Evolutionary conservation across 2,888 invertebrate genomes (phyloP).

Genomic region (Physocephala rufipes): DNA sequence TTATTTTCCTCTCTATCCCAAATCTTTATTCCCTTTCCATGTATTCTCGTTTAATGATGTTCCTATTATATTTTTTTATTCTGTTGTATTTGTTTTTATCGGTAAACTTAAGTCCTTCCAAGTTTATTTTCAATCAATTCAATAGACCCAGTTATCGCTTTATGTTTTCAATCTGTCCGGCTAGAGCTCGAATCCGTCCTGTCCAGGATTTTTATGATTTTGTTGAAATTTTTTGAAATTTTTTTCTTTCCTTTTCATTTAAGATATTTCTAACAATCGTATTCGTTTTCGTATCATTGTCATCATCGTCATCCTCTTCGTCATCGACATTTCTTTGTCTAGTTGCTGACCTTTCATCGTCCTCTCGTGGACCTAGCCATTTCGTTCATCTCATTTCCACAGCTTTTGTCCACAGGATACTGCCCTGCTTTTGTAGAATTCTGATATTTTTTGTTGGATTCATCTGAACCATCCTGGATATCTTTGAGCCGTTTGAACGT

Average conservation of each 20-base stretch:
- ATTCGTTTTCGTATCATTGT: too few species aligned
- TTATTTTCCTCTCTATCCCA: neutral
- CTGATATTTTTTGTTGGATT: neutral
- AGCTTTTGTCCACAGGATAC: constrained; percentile 1
- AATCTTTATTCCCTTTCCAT: constrained; percentile 9
- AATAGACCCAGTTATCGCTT: constrained; percentile 8
- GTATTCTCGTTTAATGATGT: constrained; percentile 19
- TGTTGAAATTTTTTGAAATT: too few species aligned
- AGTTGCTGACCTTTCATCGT: too few species aligned
- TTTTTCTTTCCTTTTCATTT: constrained; percentile 1
- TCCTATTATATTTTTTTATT: constrained; percentile 3
- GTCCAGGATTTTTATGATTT: too few species aligned
- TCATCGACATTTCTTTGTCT: too few species aligned
- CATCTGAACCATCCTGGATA: too few species aligned
- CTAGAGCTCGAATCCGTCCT: neutral
- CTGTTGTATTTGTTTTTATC: neutral
- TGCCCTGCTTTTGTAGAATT: neutral
- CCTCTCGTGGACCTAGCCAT: neutral
- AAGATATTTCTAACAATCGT: too few species aligned
- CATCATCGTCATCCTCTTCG: neutral
- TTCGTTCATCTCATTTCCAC: neutral
- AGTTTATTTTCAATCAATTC: neutral
- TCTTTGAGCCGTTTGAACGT: too few species aligned
- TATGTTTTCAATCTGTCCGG: neutral
- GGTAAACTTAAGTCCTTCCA: neutral